Base-by-base conservation (phyloP, 2,888 invertebrate genomes). In the Blastobasis adustella region DNA sequence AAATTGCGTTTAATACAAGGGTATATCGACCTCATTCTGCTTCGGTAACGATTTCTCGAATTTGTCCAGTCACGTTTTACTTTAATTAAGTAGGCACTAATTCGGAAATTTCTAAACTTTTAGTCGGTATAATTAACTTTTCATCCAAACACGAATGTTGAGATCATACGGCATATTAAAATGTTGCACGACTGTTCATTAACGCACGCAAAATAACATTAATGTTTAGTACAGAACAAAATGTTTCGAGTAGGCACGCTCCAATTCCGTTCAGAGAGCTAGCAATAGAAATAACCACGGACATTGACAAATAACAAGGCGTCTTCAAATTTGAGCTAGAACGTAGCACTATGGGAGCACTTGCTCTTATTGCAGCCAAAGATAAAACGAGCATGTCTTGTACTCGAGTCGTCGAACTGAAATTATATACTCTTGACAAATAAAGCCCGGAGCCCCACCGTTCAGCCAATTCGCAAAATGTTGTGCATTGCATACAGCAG, bases 391-490 rank as follows among this genome's bases (percentile, higher is more conserved):
- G 54, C 56, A 51, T 57, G 57, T 54, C 52, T 58, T 57, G 57
- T 45, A 47, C 45, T 36, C 45, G 53, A 47, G 43, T 63, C 59
- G 63, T 63, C 71, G 70, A 68, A 68, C 66, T 65, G 61, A 73
- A 75, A 76, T 74, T 76, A 76, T 74, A 74, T 73, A 69, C 68
- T 72, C 65, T 73, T 72, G 72, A 77, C 76, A 78, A 79, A 79
- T 73, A 75, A 66, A 72, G 67, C n/a, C n/a, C n/a, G n/a, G n/a
- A n/a, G n/a, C 61, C 65, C 56, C 58, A 59, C 61, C 60, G 58
- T 58, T 49, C 58, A 69, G 71, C 71, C 73, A 76, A 73, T 77
- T 74, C 74, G 67, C 68, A 67, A 72, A 78, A 76, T 66, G 69
- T 67, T 72, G 67, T 64, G 65, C 66, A 62, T 71, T 70, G 69